These are phyloP conservation scores for Aspidoscelis tigris DNA, from an alignment of 2,113 vertebrate species.

Conservation along the genomic window DNA sequence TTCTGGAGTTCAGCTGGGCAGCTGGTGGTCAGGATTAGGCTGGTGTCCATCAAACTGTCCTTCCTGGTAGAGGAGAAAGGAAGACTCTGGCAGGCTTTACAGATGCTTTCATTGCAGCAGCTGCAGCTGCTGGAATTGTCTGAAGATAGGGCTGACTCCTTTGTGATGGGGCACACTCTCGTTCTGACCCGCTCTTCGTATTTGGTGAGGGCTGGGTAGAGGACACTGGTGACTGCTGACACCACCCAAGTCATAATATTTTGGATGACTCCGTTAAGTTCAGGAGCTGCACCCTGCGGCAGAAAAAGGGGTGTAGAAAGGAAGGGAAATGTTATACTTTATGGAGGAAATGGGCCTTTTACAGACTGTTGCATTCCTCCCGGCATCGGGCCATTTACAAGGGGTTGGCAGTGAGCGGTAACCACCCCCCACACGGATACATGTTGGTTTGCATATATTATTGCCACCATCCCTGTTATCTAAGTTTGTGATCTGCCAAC, in stretches of 20 bases:
- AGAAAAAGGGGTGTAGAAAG: too few species aligned
- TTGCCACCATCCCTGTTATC: too few species aligned
- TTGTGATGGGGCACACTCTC: background rate
- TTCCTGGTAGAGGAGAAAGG: background rate
- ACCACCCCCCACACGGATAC: too few species aligned
- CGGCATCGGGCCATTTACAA: too few species aligned
- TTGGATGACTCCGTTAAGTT: slow-evolving; percentile 24
- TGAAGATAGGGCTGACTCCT: slow-evolving; percentile 24
- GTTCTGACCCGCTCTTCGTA: slow-evolving; percentile 28
- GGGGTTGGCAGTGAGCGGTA: too few species aligned
- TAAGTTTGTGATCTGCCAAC: too few species aligned
- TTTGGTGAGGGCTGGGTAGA: slow-evolving; percentile 39
- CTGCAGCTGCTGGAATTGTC: slow-evolving; percentile 32
- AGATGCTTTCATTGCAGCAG: slow-evolving; percentile 20
- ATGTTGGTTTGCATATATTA: too few species aligned
- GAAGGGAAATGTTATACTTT: too few species aligned
- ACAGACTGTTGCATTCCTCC: too few species aligned
- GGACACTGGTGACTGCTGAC: slow-evolving; percentile 32
- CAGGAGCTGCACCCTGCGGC: background rate
- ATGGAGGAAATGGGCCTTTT: too few species aligned
- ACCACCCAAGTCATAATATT: slow-evolving; percentile 39
- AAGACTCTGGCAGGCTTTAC: background rate
- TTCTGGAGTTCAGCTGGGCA: background rate
- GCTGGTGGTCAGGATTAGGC: background rate
- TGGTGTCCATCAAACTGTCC: slow-evolving; percentile 26